Percentiles rank a stretch among this genome's conserved stretches.
Evolutionary conservation across 2,888 invertebrate species (phyloP).

Genomic region (Cheiracanthium punctorium): DNA sequence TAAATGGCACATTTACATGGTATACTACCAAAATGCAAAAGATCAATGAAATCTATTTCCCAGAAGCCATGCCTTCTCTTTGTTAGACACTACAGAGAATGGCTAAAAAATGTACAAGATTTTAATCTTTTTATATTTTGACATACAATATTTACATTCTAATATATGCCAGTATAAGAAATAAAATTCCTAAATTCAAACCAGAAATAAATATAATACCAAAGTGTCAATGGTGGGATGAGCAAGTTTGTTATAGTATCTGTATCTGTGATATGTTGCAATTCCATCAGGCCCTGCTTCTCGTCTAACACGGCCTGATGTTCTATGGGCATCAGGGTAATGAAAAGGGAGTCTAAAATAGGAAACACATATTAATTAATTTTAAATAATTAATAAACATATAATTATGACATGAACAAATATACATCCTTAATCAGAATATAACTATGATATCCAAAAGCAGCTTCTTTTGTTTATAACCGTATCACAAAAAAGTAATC

Average conservation of each 20-base stretch:
- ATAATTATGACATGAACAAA: not conserved
- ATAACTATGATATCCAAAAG: not conserved
- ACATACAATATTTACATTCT: no score
- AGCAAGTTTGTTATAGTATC: slow-evolving; percentile 70
- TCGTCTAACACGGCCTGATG: slow-evolving; percentile 44
- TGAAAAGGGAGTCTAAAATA: slow-evolving; percentile 67
- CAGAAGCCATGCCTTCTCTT: no score
- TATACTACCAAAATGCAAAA: no score
- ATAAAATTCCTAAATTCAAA: no score
- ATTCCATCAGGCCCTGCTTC: slow-evolving; percentile 57
- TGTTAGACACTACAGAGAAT: no score
- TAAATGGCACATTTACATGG: no score
- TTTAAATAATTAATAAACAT: not conserved
- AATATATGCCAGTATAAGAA: no score
- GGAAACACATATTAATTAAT: not conserved
- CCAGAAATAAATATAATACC: slow-evolving; percentile 35
- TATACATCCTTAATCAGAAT: not conserved
- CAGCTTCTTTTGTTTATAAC: no score
- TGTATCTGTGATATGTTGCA: slow-evolving; percentile 69
- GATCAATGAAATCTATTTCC: no score
- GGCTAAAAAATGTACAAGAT: no score
- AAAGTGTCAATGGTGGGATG: slow-evolving; percentile 66
- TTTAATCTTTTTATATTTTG: no score
- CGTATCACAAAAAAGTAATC: no score
- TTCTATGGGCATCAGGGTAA: slow-evolving; percentile 68